Conservation (phyloP, 1,140 invertebrate genomes). For the Papilio glaucus region DNA sequence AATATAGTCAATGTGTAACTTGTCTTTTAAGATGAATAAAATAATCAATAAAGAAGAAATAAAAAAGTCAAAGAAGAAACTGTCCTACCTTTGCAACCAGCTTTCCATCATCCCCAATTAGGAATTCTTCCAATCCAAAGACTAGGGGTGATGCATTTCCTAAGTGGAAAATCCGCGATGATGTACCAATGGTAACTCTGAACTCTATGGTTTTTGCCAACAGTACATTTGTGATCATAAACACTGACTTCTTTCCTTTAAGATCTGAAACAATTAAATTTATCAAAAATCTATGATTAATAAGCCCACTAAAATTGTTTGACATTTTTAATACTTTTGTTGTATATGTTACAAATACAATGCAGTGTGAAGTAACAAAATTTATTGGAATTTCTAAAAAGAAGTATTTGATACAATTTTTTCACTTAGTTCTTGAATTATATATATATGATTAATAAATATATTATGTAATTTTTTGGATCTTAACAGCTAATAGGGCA, state of each 20-base stretch:
- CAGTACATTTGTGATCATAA: slow-evolving; percentile 79
- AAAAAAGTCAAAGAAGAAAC: slow-evolving; percentile 14
- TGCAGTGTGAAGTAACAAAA: too few species aligned
- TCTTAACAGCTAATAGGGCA: too few species aligned
- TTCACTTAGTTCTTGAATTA: too few species aligned
- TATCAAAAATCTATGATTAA: background rate
- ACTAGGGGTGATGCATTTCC: slow-evolving; percentile 78
- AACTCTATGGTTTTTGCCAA: slow-evolving; percentile 83
- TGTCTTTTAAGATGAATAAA: too few species aligned
- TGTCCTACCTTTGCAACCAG: slow-evolving; percentile 72
- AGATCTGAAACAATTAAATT: slow-evolving; percentile 59
- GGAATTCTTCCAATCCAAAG: slow-evolving; percentile 77
- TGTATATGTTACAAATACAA: too few species aligned
- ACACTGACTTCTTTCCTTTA: slow-evolving; percentile 78
- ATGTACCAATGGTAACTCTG: slow-evolving; percentile 74
- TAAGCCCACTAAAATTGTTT: background rate
- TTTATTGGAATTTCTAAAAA: too few species aligned
- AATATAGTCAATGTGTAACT: too few species aligned
- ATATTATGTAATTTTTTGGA: too few species aligned
- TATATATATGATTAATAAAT: too few species aligned
- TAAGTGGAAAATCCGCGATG: slow-evolving; percentile 80
- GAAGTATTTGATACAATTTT: too few species aligned
- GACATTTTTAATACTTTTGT: too few species aligned
- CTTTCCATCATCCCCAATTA: slow-evolving; percentile 77
- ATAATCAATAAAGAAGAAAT: background rate